Evolutionary conservation across 1,140 invertebrate genomes (phyloP).

Genomic region (Arion vulgaris): DNA sequence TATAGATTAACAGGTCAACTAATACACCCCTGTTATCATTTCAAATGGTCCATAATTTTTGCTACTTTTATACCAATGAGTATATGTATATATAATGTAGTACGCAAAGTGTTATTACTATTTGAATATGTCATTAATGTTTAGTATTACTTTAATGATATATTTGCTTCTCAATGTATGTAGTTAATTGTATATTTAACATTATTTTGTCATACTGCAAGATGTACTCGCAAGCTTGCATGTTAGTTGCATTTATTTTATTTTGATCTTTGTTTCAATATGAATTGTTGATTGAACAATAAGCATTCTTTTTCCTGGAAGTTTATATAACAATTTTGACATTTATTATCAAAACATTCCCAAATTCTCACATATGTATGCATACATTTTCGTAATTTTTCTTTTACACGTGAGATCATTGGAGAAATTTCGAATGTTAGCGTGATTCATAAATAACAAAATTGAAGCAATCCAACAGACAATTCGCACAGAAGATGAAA

Average conservation of each 20-base stretch:
- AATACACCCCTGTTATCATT: neutral
- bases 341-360: conserved; percentile 3
- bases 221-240: neutral
- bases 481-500: no score
- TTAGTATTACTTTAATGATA: neutral
- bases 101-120: neutral
- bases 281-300: neutral
- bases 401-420: neutral
- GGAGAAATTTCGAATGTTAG: no score
- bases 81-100: neutral
- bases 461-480: no score
- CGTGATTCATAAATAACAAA: no score
- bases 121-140: neutral
- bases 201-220: neutral
- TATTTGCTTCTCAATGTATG: neutral
- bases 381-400: neutral
- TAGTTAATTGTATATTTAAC: neutral
- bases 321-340: neutral
- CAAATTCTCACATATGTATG: neutral
- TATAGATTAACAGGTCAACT: neutral
- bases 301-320: neutral
- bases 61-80: conserved; percentile 12
- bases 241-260: neutral
- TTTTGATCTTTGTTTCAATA: neutral
- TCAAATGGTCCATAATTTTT: conserved; percentile 12